Base-by-base conservation (phyloP, 2,888 invertebrate genomes). In the Agapostemon virescens region DNA sequence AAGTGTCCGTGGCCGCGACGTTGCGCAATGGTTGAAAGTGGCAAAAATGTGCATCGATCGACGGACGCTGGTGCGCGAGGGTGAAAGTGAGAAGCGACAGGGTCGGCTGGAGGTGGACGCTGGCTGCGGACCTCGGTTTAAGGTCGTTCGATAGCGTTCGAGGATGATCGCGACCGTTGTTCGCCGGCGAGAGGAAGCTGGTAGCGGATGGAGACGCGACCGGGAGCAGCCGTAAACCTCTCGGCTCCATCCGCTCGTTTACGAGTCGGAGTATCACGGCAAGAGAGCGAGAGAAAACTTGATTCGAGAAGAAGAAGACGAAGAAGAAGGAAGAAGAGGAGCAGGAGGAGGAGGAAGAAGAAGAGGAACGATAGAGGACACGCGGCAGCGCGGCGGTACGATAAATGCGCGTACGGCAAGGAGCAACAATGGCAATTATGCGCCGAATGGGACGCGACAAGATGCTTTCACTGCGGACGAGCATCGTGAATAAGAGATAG, bases 401-500 rank as follows among this genome's bases (percentile, higher is more conserved):
- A 74, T 67, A 61, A 77, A 81, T 36, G 77, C 13, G 17, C 63
- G 40, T 66, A 66, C 66, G 26, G 68, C 55, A 38, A 68, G 63
- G 36, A 15, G 61, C 63, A 75, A 73, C 83, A 85, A 85, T 78
- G 69, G 77, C 78, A 75, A 83, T 84, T 81, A 71, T 80, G 78
- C 82, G 81, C 74, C 81, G 84, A 82, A 76, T 73, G 69, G 82
- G 76, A 82, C 33, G 79, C 82, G 81, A 85, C 84, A 83, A 82
- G 80, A 77, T 86, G 81, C 84, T 83, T 85, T 82, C 83, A 71
- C 78, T 70, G 61, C 61, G 69, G 72, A 63, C 71, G 78, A 86
- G 58, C 83, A 80, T 82, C 83, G 74, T 69, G 69, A 81, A 79
- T 71, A 79, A 58, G 75, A 78, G 86, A 86, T 86, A 86, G 82